Evolutionary conservation across 92 coral and sea anemone genomes (phyloP).

Genomic region (Desmophyllum pertusum): DNA sequence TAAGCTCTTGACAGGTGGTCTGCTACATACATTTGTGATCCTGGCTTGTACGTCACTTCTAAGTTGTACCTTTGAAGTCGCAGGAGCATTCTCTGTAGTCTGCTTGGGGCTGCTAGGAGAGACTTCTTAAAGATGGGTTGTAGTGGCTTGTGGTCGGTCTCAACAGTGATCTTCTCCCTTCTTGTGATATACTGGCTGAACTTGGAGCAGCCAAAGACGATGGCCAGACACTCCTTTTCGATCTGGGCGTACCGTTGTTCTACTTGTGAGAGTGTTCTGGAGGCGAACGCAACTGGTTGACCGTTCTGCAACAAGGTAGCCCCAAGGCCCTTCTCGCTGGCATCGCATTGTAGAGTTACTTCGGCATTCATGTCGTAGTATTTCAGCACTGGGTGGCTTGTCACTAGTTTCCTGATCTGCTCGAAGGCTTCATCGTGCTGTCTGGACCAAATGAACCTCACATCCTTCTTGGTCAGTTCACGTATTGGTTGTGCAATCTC

Average conservation of each 20-base stretch:
- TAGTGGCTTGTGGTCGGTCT: conserved; percentile 46
- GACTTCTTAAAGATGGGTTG: conserved; percentile 41
- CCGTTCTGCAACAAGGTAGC: conserved; percentile 13
- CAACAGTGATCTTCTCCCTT: conserved; percentile 26
- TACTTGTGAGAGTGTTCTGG: background rate
- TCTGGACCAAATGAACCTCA: background rate
- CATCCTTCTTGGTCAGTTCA: conserved; percentile 33
- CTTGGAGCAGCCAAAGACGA: conserved; percentile 25
- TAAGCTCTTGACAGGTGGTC: conserved; percentile 39
- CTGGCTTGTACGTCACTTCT: conserved; percentile 33
- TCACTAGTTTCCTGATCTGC: conserved; percentile 14
- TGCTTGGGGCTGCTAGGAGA: conserved; percentile 38
- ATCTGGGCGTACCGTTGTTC: no score
- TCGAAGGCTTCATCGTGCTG: conserved; percentile 31
- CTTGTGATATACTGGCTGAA: conserved; percentile 28
- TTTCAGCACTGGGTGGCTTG: conserved; percentile 36
- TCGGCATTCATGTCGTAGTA: conserved; percentile 27
- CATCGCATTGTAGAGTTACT: conserved; percentile 22
- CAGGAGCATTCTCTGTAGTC: conserved; percentile 50
- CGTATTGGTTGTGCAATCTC: conserved; percentile 52
- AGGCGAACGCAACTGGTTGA: conserved; percentile 11
- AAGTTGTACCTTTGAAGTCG: conserved; percentile 45
- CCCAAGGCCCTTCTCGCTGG: conserved; percentile 24
- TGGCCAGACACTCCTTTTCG: no score
- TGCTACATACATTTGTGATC: no score